These are phyloP conservation scores for Saguinus midas DNA, from an alignment of 2,113 vertebrate genomes.

Conservation along the genomic window DNA sequence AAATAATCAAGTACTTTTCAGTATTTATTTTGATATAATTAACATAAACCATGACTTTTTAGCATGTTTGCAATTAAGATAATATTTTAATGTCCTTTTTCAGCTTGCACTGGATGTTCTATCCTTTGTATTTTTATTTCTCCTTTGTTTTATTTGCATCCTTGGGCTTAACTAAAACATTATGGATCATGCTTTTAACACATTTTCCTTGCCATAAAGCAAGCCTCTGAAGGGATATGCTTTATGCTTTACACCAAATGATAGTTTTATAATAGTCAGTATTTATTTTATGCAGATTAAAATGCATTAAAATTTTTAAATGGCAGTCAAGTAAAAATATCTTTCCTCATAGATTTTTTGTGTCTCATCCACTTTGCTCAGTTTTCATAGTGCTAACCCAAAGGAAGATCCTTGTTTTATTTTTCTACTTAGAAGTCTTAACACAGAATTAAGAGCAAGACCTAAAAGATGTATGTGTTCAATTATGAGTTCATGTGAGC, in stretches of 20 bases:
- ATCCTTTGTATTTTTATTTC: background rate
- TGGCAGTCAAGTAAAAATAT: background rate
- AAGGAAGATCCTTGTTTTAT: background rate
- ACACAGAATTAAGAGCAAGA: background rate
- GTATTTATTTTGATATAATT: background rate
- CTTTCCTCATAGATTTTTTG: background rate
- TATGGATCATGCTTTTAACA: constrained; percentile 11
- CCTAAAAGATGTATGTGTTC: background rate
- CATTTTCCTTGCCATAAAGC: background rate
- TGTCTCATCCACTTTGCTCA: background rate
- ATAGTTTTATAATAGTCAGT: background rate
- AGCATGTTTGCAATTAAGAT: background rate
- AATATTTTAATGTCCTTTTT: background rate
- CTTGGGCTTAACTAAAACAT: constrained; percentile 20
- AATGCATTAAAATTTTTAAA: background rate
- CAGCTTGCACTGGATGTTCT: background rate
- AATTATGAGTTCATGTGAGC: background rate
- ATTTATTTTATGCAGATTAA: constrained; percentile 40
- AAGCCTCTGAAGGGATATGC: background rate
- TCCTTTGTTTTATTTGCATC: constrained; percentile 43
- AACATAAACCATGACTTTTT: background rate
- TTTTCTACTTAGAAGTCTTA: background rate
- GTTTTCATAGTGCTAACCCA: background rate
- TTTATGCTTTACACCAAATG: background rate
- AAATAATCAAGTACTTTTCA: background rate